Evolutionary conservation across 1,140 invertebrate species (phyloP).

Genomic region (Drosophila tropicalis): DNA sequence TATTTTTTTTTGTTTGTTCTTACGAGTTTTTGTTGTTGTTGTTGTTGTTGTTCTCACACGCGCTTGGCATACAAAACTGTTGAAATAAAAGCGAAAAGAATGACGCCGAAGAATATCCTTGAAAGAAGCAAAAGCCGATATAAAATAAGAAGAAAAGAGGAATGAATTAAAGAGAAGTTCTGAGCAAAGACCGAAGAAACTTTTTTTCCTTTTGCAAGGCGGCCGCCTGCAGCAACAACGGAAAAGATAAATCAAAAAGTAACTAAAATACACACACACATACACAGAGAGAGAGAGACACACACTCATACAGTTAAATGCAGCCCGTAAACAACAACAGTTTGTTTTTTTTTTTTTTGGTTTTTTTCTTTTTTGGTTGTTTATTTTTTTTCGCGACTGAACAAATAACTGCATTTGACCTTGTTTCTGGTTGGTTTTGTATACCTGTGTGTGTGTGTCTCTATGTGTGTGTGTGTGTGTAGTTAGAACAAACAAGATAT

Average conservation of each 20-base stretch:
- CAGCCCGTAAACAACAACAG: conserved; percentile 15
- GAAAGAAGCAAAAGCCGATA: conserved; percentile 71
- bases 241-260: conserved; percentile 82
- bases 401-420: conserved; percentile 82
- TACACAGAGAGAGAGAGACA: conserved; percentile 52
- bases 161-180: conserved; percentile 43
- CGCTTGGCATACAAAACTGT: conserved; percentile 59
- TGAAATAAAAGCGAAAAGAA: conserved; percentile 21
- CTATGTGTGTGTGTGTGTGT: neutral
- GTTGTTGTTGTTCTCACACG: conserved; percentile 65
- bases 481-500: conserved; percentile 78
- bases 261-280: conserved; percentile 54
- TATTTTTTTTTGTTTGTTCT: neutral
- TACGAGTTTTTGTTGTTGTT: conserved; percentile 14
- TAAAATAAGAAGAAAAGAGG: conserved; percentile 45
- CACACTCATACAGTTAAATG: conserved; percentile 39
- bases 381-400: conserved; percentile 40
- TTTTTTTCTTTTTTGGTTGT: conserved; percentile 25
- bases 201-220: conserved; percentile 27
- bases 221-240: conserved; percentile 59
- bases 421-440: conserved; percentile 59
- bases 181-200: conserved; percentile 55
- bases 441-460: conserved; percentile 50
- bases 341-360: conserved; percentile 22
- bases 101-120: conserved; percentile 80